Conservation (phyloP, 2,888 invertebrate species). For the Lasioglossum marginatum region DNA sequence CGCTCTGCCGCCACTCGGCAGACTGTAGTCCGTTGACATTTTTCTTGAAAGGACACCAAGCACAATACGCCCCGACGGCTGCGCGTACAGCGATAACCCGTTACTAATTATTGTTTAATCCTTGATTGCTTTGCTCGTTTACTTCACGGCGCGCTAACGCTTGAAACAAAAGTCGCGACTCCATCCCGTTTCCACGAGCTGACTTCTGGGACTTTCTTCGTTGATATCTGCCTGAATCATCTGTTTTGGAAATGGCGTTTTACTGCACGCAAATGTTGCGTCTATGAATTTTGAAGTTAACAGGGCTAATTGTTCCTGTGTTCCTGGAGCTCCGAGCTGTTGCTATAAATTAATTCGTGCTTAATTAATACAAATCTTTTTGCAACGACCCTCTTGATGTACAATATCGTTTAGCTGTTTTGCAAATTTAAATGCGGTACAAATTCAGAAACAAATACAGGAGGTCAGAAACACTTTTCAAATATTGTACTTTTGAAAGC, state of each 20-base stretch:
- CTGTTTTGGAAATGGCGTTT: not conserved
- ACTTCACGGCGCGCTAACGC: constrained; percentile 27
- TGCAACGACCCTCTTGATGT: too few relatives aligned
- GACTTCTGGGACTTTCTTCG: not conserved
- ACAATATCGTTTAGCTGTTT: too few relatives aligned
- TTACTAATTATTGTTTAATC: constrained; percentile 69
- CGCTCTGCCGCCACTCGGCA: constrained; percentile 10
- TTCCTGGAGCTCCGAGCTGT: not conserved
- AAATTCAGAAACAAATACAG: too few relatives aligned
- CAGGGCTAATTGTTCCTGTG: too few relatives aligned
- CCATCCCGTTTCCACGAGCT: too few relatives aligned
- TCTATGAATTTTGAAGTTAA: not conserved
- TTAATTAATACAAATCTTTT: too few relatives aligned
- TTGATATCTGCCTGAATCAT: too few relatives aligned
- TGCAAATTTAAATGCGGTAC: too few relatives aligned
- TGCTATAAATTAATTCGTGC: not conserved
- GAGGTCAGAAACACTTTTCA: not conserved
- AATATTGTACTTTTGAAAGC: too few relatives aligned
- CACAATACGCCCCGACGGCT: constrained; percentile 34
- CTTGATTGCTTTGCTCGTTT: constrained; percentile 55
- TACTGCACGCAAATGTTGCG: not conserved
- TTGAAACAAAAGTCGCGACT: constrained; percentile 29
- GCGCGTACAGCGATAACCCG: constrained; percentile 56
- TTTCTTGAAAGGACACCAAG: constrained; percentile 24
- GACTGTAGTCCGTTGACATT: constrained; percentile 47